A percentile compares a stretch with the other conserved stretches of the same genome.
phyloP scores from a whole-genome alignment of 2,797 vertebrate genomes.

The Spinus pinus region DNA sequence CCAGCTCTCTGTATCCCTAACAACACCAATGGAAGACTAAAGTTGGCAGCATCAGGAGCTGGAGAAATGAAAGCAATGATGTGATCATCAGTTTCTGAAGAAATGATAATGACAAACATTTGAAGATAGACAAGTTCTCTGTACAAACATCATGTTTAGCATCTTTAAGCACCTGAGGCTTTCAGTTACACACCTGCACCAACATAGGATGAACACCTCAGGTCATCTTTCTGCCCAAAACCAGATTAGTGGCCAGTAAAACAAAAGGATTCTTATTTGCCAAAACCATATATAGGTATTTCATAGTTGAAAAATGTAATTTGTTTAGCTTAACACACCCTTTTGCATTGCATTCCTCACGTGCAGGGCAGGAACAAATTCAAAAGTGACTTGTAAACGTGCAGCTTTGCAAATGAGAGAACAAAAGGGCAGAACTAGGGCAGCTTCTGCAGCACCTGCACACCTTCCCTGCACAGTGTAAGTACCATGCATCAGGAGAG shows the following conservation, averaged over 20 bases:
- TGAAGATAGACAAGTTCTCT: background rate
- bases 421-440: background rate
- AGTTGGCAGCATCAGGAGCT: background rate
- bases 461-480: background rate
- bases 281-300: background rate
- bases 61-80: background rate
- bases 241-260: background rate
- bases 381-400: fast-evolving
- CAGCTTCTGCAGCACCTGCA: background rate
- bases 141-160: background rate
- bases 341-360: background rate
- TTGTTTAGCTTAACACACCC: background rate
- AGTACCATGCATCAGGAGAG: fast-evolving
- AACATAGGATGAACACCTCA: background rate
- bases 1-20: background rate
- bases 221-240: background rate
- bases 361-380: background rate
- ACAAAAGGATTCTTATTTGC: background rate
- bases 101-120: background rate
- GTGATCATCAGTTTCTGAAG: background rate
- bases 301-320: background rate
- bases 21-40: background rate
- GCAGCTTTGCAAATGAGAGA: background rate
- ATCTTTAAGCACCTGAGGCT: background rate
- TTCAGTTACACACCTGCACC: background rate